Evolutionary conservation across 2,888 invertebrate species (phyloP), one percentile per base, ranked within the genome.

Genomic region (Trachelus troglodyta): DNA sequence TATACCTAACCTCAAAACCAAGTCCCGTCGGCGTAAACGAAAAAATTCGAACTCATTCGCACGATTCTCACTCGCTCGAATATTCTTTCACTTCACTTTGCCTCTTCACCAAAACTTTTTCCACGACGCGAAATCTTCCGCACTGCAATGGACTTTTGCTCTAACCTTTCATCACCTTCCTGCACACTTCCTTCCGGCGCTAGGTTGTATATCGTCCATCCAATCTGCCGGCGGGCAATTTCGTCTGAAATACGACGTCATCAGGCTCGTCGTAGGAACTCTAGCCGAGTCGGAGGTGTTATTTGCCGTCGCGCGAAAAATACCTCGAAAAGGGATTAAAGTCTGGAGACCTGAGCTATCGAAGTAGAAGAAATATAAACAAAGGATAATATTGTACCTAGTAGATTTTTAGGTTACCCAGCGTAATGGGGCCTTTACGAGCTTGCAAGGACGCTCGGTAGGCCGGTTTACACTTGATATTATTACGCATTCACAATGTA

Each of bases 161-260:
- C 56, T 23, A 6, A 56, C 23, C 56, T 56, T 23, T 23, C 56
- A 9, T 56, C 56, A 23, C 2, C 79, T 78, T 83, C 81, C 82
- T 83, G 84, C 82, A 85, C 85, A 83, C 85, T 82, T 82, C 81
- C 81, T 81, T 81, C 85, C 83, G 83, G 81, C 81, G 79, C 83
- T 75, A 86, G 87, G 87, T 86, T 90, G 89, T 91, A 91, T 91
- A 91, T 91, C 91, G 90, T 90, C 89, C 88, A 87, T 88, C 91
- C 91, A 91, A 91, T 91, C 90, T 91, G 89, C 88, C 84, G 89
- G 82, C 83, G 86, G 89, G 91, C 90, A 91, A 91, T 91, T 91
- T 88, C 87, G 83, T 79, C 89, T 91, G 90, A 91, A 90, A 90
- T 91, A 91, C 91, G 91, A 90, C 87, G 89, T 90, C 90, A 88